Evolutionary conservation across 2,888 invertebrate species (phyloP).

Genomic region (Leptogaster cylindrica): DNA sequence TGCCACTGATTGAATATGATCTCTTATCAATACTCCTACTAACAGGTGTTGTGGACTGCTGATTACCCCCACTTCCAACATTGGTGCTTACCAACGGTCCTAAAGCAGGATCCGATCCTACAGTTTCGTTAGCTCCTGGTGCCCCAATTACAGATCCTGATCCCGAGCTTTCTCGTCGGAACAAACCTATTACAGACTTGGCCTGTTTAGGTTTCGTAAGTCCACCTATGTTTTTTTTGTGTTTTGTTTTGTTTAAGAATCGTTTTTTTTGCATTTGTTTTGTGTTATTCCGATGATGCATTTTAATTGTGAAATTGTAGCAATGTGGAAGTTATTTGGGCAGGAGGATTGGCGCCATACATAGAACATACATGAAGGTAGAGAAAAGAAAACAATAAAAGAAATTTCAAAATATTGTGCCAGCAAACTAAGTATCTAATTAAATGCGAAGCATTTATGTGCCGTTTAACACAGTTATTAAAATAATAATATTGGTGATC

Average conservation of each 20-base stretch:
- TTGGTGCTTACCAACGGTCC: slow-evolving; percentile 63
- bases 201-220: slow-evolving; percentile 84
- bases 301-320: slow-evolving; percentile 36
- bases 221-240: slow-evolving; percentile 70
- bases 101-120: slow-evolving; percentile 65
- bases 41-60: slow-evolving; percentile 55
- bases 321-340: slow-evolving; percentile 49
- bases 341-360: slow-evolving; percentile 27
- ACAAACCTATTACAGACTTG: slow-evolving; percentile 88
- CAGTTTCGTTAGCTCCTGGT: slow-evolving; percentile 56
- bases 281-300: slow-evolving; percentile 40
- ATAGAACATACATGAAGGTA: slow-evolving; percentile 45
- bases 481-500: background rate
- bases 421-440: slow-evolving; percentile 23
- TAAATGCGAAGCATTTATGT: slow-evolving; percentile 18
- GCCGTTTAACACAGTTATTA: slow-evolving; percentile 10
- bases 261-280: slow-evolving; percentile 41
- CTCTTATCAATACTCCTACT: slow-evolving; percentile 53
- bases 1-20: slow-evolving; percentile 51
- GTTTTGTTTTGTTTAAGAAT: slow-evolving; percentile 41
- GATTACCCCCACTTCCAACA: slow-evolving; percentile 56
- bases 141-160: slow-evolving; percentile 68
- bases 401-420: slow-evolving; percentile 33
- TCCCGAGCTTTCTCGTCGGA: slow-evolving; percentile 81
- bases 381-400: slow-evolving; percentile 42